Evolutionary conservation across 2,113 vertebrate genomes (phyloP), one percentile per base, ranked within the genome.

Genomic region (Tichodroma muraria): DNA sequence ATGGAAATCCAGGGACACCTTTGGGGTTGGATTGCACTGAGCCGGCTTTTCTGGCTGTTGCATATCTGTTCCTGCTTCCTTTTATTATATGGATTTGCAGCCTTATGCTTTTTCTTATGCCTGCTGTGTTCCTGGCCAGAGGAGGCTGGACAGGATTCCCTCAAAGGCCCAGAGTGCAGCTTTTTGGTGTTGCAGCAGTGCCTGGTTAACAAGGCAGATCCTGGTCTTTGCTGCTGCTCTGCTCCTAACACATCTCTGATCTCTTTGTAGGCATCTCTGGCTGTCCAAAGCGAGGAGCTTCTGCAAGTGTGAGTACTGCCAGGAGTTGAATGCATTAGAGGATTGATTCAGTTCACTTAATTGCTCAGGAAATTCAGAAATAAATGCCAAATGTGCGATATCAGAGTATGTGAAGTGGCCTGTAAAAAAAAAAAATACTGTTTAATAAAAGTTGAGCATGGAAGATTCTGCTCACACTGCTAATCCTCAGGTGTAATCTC

Each of bases 251-350:
- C 40, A 10, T 66, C 75, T 92, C 73, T 91, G 68, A 15, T 94
- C 87, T 95, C 45, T 96, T 97, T 96, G 88, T 80, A 98, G 98
- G 97, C 95, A 66, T 97, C 97, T 60, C 96, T 97, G 91, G 97
- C 96, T 86, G 78, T 92, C 54, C 93, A 91, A 44, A 97, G 96
- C 1, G 97, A 98, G 95, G 97, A 98, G 88, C 96, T 98, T 44
- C 95, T 98, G 63, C 97, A 97, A 96, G 88, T 97, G 98, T 98
- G 96, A 98, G 98, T 98, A 97, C 47, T 86, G 60, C 90, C 76
- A 40, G 28, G n/a, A 60, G 40, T 4, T 27, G 44, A 56, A 56
- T 7, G 37, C 17, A 2, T 2, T 44, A 86, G 21, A 85, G 37
- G 38, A 85, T 53, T 1, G 2, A 45, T 85, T 77, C 8, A 6